Evolutionary conservation across 2,888 invertebrate species (phyloP).

Genomic region (Dione juno): DNA sequence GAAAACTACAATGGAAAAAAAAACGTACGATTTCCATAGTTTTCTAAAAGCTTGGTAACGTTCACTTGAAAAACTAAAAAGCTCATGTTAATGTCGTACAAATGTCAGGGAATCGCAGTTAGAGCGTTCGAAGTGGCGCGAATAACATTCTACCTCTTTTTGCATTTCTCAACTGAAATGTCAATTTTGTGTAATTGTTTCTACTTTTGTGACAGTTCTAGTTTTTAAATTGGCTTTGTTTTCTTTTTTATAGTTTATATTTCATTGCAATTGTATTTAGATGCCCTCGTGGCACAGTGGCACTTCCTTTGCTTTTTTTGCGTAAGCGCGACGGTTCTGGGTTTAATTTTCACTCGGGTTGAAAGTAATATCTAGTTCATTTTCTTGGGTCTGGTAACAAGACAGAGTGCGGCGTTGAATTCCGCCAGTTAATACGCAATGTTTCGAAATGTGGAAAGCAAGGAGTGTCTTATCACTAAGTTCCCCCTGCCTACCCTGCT

Average conservation of each 20-base stretch:
- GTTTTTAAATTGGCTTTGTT: neutral
- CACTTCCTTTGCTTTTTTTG: too few species aligned
- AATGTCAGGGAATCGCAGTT: conserved; percentile 36
- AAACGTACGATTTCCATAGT: neutral
- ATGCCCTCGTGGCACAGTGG: too few species aligned
- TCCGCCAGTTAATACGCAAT: too few species aligned
- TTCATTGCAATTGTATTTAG: neutral
- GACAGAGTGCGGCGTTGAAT: too few species aligned
- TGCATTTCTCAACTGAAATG: conserved; percentile 17
- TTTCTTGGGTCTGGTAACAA: too few species aligned
- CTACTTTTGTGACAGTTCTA: conserved; percentile 12
- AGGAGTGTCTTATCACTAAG: too few species aligned
- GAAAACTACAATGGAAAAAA: conserved; percentile 7
- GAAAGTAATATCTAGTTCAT: too few species aligned
- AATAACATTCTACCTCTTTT: conserved; percentile 14
- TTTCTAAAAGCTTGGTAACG: conserved; percentile 27
- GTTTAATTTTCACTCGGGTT: too few species aligned
- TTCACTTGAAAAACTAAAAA: conserved; percentile 34
- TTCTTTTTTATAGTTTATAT: neutral
- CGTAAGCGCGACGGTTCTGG: too few species aligned
- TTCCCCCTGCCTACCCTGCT: too few species aligned
- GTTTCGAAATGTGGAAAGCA: too few species aligned
- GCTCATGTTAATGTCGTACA: conserved; percentile 33
- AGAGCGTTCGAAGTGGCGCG: conserved; percentile 22
- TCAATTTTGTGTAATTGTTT: conserved; percentile 20